These are phyloP conservation scores for Thecocarcelia acutangulata DNA, from an alignment of 2,888 invertebrate species.

Conservation along the genomic window DNA sequence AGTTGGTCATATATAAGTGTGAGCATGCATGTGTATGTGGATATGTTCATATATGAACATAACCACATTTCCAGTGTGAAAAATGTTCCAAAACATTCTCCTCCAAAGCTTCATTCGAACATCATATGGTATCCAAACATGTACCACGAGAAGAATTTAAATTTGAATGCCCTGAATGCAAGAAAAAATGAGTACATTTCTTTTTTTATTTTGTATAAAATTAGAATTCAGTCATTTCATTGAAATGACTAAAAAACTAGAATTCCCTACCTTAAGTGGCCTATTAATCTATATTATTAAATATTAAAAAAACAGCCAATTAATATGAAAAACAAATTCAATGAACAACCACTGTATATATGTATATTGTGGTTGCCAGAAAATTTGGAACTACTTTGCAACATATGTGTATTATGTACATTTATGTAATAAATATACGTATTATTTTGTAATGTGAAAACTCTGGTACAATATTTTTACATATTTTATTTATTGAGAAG, in stretches of 20 bases:
- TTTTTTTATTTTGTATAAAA: neutral
- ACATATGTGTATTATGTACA: too few species aligned
- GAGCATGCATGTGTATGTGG: too few species aligned
- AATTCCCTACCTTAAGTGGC: conserved; percentile 70
- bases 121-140: conserved; percentile 77
- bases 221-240: conserved; percentile 16
- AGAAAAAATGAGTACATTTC: conserved; percentile 74
- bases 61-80: conserved; percentile 77
- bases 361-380: too few species aligned
- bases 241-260: conserved; percentile 7
- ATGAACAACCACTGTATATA: too few species aligned
- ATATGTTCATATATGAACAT: too few species aligned
- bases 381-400: too few species aligned
- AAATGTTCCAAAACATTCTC: conserved; percentile 78
- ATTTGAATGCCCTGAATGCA: conserved; percentile 76
- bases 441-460: too few species aligned
- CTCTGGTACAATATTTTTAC: too few species aligned
- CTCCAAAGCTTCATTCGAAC: conserved; percentile 76
- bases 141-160: conserved; percentile 78
- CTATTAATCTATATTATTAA: conserved; percentile 38
- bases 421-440: too few species aligned
- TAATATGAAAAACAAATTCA: neutral
- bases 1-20: too few species aligned
- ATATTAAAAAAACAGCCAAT: conserved; percentile 2
- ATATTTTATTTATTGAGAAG: too few species aligned